Conservation (phyloP, 2,888 invertebrate genomes). For the Amphipyra berbera region DNA sequence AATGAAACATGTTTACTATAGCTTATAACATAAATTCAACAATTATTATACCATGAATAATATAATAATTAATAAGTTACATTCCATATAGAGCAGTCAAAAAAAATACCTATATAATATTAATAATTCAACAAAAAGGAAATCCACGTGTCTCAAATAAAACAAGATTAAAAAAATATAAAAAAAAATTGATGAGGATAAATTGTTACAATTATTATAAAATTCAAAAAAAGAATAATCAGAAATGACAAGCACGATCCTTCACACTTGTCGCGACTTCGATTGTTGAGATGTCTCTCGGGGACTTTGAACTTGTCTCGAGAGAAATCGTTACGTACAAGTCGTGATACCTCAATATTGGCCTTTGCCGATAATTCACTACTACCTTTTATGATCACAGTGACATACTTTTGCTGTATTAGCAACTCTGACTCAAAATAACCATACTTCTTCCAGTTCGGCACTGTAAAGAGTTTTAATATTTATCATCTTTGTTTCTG, state of each 20-base stretch:
- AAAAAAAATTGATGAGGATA: background rate
- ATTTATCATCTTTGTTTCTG: slow-evolving; percentile 14
- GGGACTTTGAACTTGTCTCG: slow-evolving; percentile 53
- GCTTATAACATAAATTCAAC: background rate
- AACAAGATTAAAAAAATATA: background rate
- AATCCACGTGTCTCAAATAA: too few relatives aligned
- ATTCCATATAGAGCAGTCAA: too few relatives aligned
- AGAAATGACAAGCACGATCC: slow-evolving; percentile 1
- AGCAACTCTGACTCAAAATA: slow-evolving; percentile 10
- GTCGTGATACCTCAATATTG: slow-evolving; percentile 45
- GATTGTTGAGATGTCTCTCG: slow-evolving; percentile 21
- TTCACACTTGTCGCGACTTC: slow-evolving; percentile 25
- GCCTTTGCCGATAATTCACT: slow-evolving; percentile 25
- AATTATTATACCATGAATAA: background rate
- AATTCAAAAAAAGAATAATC: slow-evolving; percentile 1
- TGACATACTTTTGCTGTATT: slow-evolving; percentile 43
- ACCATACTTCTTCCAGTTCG: slow-evolving; percentile 1
- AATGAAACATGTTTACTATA: slow-evolving; percentile 41
- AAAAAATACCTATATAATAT: too few relatives aligned
- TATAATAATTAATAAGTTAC: too few relatives aligned
- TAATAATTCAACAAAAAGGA: too few relatives aligned
- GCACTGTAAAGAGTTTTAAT: slow-evolving; percentile 6
- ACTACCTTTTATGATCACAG: slow-evolving; percentile 21
- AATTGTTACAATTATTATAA: background rate
- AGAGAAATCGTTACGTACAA: slow-evolving; percentile 47